Base-by-base conservation (phyloP, 2,888 invertebrate genomes). In the Dorcus hopei region DNA sequence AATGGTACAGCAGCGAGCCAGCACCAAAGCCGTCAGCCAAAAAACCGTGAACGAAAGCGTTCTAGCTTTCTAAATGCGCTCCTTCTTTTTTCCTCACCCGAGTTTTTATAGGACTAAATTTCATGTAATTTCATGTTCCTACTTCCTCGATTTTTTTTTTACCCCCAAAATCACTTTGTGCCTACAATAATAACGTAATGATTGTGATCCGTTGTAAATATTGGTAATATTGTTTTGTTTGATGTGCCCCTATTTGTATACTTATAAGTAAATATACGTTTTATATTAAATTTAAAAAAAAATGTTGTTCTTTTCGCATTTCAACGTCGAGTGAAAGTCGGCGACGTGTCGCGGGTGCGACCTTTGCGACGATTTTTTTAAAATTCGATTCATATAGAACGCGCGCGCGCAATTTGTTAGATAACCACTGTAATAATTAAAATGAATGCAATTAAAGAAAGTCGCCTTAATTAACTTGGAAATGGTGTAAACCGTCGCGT, bases 1-100 rank as follows among this genome's bases (percentile, higher is more conserved):
- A 93, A 75, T 93, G 93, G 93, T 93, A 91, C 85, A 92, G 92
- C 79, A 91, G 92, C 64, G 91, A 91, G 57, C 87, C 87, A 48
- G 81, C 83, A 54, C 78, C 81, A 68, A 82, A 82, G 72, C 69
- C 72, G 38, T 59, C 66, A 39, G 73, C 67, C 51, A 71, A 61
- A 19, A 70, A 74, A 65, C 65, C 49, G 48, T 62, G 58, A 55
- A 50, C 40, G 42, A 59, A 59, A 58, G 59, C 59, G 59, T 63
- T 57, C 42, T 65, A 62, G 64, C 62, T 62, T 64, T 59, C 43
- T 38, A 40, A 49, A 48, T 49, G 26, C 19, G 3, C 11, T 48
- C 43, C 26, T 42, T 49, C 23, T 39, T 42, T 11, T 38, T 19
- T 19, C 19, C 41, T 26, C 7, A 3, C 26, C 26, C 26, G 26